Evolutionary conservation across 2,888 invertebrate genomes (phyloP), one percentile per base, ranked within the genome.

Genomic region (Perizoma affinitatum): DNA sequence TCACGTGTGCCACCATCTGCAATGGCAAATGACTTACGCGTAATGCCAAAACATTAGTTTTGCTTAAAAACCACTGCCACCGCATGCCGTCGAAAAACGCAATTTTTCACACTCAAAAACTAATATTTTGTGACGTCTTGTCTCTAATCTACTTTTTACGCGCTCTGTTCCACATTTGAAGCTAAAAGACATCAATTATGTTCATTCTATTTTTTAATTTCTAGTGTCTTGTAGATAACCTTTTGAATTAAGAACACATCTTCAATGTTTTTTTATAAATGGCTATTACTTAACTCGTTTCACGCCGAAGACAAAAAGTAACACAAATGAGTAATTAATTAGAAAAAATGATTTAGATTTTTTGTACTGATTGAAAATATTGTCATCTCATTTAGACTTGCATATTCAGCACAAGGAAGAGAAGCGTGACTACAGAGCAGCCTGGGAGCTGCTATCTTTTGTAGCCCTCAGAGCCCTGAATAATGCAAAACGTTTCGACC

Each of bases 51-150:
- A 84, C 86, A 91, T 91, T 88, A 84, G 80, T 91, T 87, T 86
- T 83, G 81, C 87, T 89, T 88, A 87, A 87, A 85, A 61, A 45
- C 54, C 61, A 87, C 88, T 88, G 80, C 54, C 61, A 87, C 89
- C 89, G 80, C 90, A 85, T 80, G 87, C 87, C 87, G 79, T 78
- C 83, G 66, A 79, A 80, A 86, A 90, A 88, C 81, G 76, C 83
- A 78, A 92, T 92, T 91, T 85, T 91, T 91, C 90, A 92, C 88
- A 89, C 82, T 84, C 78, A 86, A 87, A 87, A 87, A 85, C 83
- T 87, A 89, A 87, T 87, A 86, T 84, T 70, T 73, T 79, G 79
- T 78, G 80, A 80, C 83, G 79, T 83, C 75, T 67, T 83, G 79
- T 83, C 75, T 67, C 71, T 76, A 87, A 84, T 81, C 77, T 78